Conservation (phyloP, 2,888 invertebrate species). For the Catocala nupta region DNA sequence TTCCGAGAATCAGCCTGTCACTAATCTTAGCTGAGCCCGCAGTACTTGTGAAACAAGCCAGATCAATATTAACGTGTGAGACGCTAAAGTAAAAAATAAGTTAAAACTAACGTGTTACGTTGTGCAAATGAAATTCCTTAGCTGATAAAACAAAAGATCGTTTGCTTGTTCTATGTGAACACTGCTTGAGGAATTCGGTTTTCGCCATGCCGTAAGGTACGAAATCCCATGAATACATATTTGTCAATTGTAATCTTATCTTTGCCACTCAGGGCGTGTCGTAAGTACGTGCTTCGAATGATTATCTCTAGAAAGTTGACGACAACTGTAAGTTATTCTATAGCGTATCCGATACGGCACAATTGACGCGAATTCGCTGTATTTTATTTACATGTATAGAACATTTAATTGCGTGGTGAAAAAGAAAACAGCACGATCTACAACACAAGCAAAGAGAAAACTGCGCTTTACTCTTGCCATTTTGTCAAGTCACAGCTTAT, state of each 20-base stretch:
- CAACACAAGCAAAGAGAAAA: neutral
- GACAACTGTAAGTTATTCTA: conserved; percentile 55
- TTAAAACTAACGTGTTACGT: conserved; percentile 37
- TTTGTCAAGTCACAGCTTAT: no score
- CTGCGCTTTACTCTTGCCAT: no score
- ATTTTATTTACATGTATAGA: conserved; percentile 8
- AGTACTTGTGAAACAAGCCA: conserved; percentile 8
- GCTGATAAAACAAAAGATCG: conserved; percentile 34
- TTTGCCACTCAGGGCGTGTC: conserved; percentile 61
- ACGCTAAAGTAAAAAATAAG: conserved; percentile 16
- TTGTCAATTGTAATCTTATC: conserved; percentile 58
- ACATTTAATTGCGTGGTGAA: conserved; percentile 1
- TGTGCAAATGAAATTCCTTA: conserved; percentile 56
- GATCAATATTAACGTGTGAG: conserved; percentile 24
- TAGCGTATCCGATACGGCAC: conserved; percentile 28
- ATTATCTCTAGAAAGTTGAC: conserved; percentile 76
- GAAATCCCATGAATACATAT: conserved; percentile 50
- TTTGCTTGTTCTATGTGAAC: conserved; percentile 19
- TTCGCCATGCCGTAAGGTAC: conserved; percentile 48
- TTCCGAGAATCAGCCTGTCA: conserved; percentile 26
- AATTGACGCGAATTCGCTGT: conserved; percentile 64
- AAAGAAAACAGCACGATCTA: conserved; percentile 5
- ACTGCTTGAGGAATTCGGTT: conserved; percentile 28
- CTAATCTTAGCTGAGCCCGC: conserved; percentile 22
- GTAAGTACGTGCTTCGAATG: conserved; percentile 73